Evolutionary conservation across 2,888 invertebrate genomes (phyloP), one percentile per base, ranked within the genome.

Genomic region (Brachycybe producta): DNA sequence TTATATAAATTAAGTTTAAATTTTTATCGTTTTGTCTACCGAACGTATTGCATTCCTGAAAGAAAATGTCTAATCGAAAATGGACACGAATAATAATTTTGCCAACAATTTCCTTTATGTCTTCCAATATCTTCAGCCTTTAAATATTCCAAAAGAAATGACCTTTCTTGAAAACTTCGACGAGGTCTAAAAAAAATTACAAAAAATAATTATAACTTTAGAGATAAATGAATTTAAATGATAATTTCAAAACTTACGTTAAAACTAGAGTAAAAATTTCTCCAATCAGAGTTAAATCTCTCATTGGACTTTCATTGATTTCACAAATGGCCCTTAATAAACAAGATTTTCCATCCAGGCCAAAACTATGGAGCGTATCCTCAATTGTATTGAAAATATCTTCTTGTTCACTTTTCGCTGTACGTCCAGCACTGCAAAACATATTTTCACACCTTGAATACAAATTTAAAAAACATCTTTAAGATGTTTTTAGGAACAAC

Each of bases 251-350:
- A 19, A 49, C 51, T 53, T 32, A 53, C 53, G 40, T 53, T 11
- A 53, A 42, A 11, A 52, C 34, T 5, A 53, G 27, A 23, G 46
- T 51, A 26, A 53, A 28, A n/a, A 53, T 38, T 36, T 53, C 54
- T 3, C 54, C 54, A 8, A 53, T 38, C 19, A 53, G 35, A 5
- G 51, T 51, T 21, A 52, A 41, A 24, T 46, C 43, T 11, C 44
- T 32, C 34, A 49, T 27, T 5, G 54, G 54, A 11, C 40, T 41
- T 3, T 87, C 82, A 61, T 87, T 85, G 36, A 86, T 79, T 67
- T 87, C 87, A 61, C 87, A 87, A 54, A 87, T 86, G 1, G 85
- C 83, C 55, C 87, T 71, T 42, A 87, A 67, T 1, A 87, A 66
- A 62, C 87, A 87, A 2, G 84, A 84, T 61, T 78, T 82, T 23